Evolutionary conservation across 1,140 invertebrate species (phyloP).

Genomic region (Tribolium madens): DNA sequence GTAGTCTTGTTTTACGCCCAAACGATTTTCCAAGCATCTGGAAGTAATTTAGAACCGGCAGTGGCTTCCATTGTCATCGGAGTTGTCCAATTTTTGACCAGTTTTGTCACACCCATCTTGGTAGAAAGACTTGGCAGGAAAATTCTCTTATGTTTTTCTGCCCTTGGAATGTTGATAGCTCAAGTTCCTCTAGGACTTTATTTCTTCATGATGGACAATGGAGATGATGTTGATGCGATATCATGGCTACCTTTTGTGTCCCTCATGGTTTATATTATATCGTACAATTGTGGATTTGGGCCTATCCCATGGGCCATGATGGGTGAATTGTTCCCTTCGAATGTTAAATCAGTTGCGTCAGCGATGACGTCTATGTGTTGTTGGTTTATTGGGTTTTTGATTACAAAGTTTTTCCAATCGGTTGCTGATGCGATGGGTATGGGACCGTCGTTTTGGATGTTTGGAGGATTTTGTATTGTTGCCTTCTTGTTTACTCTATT

Average conservation of each 20-base stretch:
- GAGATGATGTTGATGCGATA: constrained; percentile 50
- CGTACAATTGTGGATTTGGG: constrained; percentile 73
- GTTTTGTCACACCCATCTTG: constrained; percentile 76
- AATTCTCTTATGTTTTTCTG: constrained; percentile 77
- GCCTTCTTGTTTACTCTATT: constrained; percentile 68
- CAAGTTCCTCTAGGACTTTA: constrained; percentile 59
- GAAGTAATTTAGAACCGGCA: constrained; percentile 69
- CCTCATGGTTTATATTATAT: constrained; percentile 56
- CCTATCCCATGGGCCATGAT: constrained; percentile 87
- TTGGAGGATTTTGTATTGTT: constrained; percentile 75
- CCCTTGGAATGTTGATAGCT: constrained; percentile 70
- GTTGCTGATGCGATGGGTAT: constrained; percentile 72
- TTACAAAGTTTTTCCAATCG: constrained; percentile 79
- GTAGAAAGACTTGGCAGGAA: constrained; percentile 81
- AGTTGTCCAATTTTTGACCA: constrained; percentile 76
- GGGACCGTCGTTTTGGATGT: constrained; percentile 83
- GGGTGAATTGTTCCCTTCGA: constrained; percentile 83
- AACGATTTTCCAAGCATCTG: constrained; percentile 76
- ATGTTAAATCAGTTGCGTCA: constrained; percentile 80
- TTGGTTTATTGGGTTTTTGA: constrained; percentile 84
- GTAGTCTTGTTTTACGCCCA: constrained; percentile 85
- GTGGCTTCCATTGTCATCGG: constrained; percentile 84
- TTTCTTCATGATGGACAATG: constrained; percentile 52
- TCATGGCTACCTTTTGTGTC: constrained; percentile 56
- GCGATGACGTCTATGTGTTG: constrained; percentile 80